Percentiles rank a stretch among this genome's conserved stretches.
Evolutionary conservation across 2,797 vertebrate genomes (phyloP).

Genomic region (Heliangelus exortis): DNA sequence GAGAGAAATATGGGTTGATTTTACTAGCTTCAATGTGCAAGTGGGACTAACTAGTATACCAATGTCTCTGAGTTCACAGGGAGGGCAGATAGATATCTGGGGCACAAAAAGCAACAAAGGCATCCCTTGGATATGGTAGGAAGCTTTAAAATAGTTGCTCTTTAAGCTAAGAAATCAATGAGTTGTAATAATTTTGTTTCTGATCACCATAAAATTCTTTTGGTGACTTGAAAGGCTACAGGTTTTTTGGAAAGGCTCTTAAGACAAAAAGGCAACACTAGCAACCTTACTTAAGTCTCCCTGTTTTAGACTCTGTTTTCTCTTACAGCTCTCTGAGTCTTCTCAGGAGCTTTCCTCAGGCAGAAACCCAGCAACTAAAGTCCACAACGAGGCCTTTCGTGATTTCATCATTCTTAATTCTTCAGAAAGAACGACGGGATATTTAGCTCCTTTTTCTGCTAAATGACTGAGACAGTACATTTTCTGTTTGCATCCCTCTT

Average conservation of each 20-base stretch:
- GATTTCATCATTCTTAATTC: neutral
- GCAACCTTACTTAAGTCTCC: neutral
- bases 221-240: neutral
- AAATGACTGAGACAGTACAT: neutral
- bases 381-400: neutral
- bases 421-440: neutral
- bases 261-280: neutral
- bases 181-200: neutral
- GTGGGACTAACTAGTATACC: neutral
- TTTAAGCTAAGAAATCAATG: neutral
- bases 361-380: neutral
- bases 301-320: neutral
- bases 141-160: neutral
- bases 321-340: neutral
- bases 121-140: neutral
- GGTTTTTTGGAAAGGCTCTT: neutral
- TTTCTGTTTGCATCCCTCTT: slow-evolving; percentile 9
- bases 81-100: neutral
- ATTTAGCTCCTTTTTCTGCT: neutral
- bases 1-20: neutral
- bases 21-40: slow-evolving; percentile 8
- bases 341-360: slow-evolving; percentile 4
- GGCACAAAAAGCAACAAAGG: neutral
- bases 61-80: neutral
- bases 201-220: neutral